Evolutionary conservation across 2,113 vertebrate species (phyloP).

Genomic region (Erpornis zantholeuca): DNA sequence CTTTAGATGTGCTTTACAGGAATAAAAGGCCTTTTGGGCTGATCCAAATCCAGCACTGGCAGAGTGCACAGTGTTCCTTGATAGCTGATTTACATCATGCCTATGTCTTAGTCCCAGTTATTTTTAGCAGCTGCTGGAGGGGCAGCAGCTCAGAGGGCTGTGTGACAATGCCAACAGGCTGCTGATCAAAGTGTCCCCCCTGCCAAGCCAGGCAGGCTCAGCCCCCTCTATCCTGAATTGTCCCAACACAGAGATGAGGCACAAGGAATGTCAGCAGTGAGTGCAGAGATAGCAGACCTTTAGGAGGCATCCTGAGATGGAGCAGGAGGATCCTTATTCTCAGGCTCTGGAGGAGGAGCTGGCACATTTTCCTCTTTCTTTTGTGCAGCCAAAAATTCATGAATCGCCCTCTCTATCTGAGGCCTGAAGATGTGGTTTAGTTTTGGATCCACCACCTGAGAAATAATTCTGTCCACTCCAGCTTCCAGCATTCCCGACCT

Average conservation of each 20-base stretch:
- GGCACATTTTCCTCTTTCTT: slow-evolving; percentile 78
- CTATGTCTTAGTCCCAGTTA: not conserved
- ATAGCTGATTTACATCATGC: slow-evolving; percentile 38
- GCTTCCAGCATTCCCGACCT: slow-evolving; percentile 95
- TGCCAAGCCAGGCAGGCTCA: not conserved
- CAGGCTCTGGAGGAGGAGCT: slow-evolving; percentile 81
- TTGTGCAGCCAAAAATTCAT: slow-evolving; percentile 85
- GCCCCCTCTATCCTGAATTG: not conserved
- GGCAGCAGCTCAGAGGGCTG: slow-evolving; percentile 12
- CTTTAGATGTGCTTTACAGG: not conserved
- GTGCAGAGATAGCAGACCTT: slow-evolving; percentile 63
- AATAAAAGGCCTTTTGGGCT: slow-evolving; percentile 15
- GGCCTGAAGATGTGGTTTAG: slow-evolving; percentile 90
- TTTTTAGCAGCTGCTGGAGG: slow-evolving; percentile 24
- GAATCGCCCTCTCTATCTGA: slow-evolving; percentile 93
- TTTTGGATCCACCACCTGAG: slow-evolving; percentile 91
- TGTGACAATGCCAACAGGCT: not conserved
- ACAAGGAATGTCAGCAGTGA: not conserved
- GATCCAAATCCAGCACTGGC: not conserved
- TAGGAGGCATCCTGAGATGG: slow-evolving; percentile 86
- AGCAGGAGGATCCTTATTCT: slow-evolving; percentile 77
- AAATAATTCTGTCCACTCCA: slow-evolving; percentile 92
- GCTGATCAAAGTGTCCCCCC: slow-evolving; percentile 2
- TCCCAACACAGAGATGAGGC: not conserved
- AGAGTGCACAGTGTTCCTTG: slow-evolving; percentile 28